Evolutionary conservation across 2,888 invertebrate genomes (phyloP), one percentile per base, ranked within the genome.

Genomic region (Idaea aversata): DNA sequence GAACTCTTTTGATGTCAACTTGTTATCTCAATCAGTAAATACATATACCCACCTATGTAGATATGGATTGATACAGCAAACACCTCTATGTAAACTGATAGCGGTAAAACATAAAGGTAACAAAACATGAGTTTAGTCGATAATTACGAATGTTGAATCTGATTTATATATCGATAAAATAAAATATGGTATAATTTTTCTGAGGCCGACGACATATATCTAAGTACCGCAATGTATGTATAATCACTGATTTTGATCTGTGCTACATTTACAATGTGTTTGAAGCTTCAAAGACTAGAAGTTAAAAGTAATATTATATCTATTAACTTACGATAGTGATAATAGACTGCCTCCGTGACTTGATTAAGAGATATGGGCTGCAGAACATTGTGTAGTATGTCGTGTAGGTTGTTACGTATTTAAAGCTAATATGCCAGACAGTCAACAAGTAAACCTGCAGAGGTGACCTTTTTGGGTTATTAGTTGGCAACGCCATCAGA

Each of bases 61-160:
- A 86, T 87, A 86, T 76, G 77, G 81, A 80, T 81, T 78, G 83
- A 82, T 84, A 81, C 77, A 83, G 83, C 82, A 79, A 81, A 84
- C 84, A 80, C 77, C 82, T 83, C 82, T 84, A 81, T 86, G 85
- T 86, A 82, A 82, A 79, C 80, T 80, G 92, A 93, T 92, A 93
- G 92, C 92, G 92, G 92, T 82, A 77, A 82, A 81, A 80, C 82
- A 83, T 81, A 88, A 92, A 91, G 88, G 86, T 80, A 78, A 81
- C 81, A 87, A 84, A 91, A 91, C 92, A 92, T 81, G 88, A 82
- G 87, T 91, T 88, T 88, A 87, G 87, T 84, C 84, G 91, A 91
- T 91, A 82, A 84, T 84, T 80, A 90, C 86, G 85, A 86, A 87
- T 86, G 85, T 89, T 87, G 83, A 88, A 87, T 86, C 83, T 77